Conservation (phyloP, 2,113 vertebrate genomes). For the Hylia prasina region DNA sequence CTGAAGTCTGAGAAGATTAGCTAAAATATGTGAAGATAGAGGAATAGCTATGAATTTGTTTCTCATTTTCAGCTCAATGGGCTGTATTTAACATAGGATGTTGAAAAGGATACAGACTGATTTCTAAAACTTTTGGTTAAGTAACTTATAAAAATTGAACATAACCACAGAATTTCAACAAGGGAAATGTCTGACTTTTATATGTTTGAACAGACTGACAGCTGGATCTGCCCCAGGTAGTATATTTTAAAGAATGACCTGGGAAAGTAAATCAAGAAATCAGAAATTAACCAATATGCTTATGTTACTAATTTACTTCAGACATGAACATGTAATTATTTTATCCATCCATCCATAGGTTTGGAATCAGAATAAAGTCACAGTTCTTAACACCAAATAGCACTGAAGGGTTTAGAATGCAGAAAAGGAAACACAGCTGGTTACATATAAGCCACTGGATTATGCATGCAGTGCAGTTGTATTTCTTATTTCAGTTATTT, state of each 20-base stretch:
- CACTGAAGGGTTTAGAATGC: background rate
- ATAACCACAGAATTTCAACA: background rate
- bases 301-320: background rate
- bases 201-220: background rate
- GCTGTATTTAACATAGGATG: background rate
- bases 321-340: background rate
- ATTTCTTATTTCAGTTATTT: background rate
- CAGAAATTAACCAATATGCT: background rate
- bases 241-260: background rate
- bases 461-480: background rate
- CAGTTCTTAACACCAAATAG: background rate
- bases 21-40: background rate
- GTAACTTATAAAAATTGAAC: background rate
- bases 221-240: background rate
- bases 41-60: background rate
- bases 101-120: background rate
- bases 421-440: background rate
- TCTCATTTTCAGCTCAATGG: background rate
- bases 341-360: background rate
- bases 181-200: background rate
- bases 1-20: background rate
- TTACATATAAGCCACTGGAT: background rate
- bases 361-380: background rate
- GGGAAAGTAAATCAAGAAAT: background rate
- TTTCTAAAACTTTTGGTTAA: background rate